Evolutionary conservation across 2,113 vertebrate genomes (phyloP), one percentile per base, ranked within the genome.

Genomic region (Eurypyga helias): DNA sequence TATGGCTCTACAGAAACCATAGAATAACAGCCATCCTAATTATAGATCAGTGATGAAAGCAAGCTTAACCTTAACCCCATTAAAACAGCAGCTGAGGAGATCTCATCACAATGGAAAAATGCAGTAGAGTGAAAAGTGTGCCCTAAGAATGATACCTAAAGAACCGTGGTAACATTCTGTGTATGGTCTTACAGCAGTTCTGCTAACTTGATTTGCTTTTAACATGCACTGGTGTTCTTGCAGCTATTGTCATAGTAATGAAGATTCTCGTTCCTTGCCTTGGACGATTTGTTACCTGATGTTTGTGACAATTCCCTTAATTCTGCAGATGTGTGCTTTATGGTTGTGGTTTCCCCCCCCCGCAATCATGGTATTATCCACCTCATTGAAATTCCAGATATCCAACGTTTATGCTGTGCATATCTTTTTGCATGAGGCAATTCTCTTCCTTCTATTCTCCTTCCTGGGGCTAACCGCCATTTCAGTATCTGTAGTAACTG

Each of bases 41-140:
- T 96, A 92, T 57, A 96, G 90, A 83, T 67, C 89, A 80, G 90
- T 91, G 95, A 89, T 94, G 93, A 97, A 96, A 96, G 60, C 43
- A 93, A 92, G 54, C 51, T 83, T 92, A 95, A 92, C 83, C 80
- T 90, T 95, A 92, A 89, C 81, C 69, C 64, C 43, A 75, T 94
- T 89, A 96, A 87, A 93, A 86, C n/a, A 92, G 79, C 60, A 87
- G 73, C 76, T 83, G 85, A 92, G 58, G 79, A 41, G 10, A 89
- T 65, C 26, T 91, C 69, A 78, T 82, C 65, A 69, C 48, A 82
- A 43, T 61, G 52, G 69, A 87, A 90, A 92, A 93, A 87, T 82
- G 41, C 13, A 51, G 33, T 15, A 71, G 33, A 46, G 41, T 82
- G 49, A 43, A 87, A 95, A 87, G 52, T 52, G 38, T 87, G 61